Evolutionary conservation across 2,888 invertebrate species (phyloP).

Genomic region (Agrypnus murinus): DNA sequence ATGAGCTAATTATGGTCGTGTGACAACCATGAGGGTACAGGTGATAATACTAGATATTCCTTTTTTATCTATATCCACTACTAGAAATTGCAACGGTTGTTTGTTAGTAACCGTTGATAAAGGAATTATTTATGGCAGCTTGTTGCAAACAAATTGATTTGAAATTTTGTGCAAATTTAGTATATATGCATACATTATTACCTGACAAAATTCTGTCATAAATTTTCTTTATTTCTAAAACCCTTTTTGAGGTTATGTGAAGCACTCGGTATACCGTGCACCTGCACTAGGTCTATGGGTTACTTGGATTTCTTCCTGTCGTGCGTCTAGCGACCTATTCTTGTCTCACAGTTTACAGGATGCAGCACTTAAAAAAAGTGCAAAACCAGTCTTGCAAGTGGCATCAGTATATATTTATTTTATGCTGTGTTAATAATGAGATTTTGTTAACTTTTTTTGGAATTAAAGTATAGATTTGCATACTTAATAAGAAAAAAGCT

Average conservation of each 20-base stretch:
- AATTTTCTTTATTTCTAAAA: too few relatives aligned
- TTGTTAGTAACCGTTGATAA: conserved; percentile 17
- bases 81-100: conserved; percentile 42
- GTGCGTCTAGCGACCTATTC: conserved; percentile 27
- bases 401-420: neutral
- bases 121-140: neutral
- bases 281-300: conserved; percentile 60
- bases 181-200: too few relatives aligned
- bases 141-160: too few relatives aligned
- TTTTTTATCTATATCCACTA: conserved; percentile 39
- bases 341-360: conserved; percentile 33
- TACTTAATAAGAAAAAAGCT: conserved; percentile 3
- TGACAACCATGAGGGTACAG: conserved; percentile 60
- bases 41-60: conserved; percentile 57
- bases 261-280: conserved; percentile 19
- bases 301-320: conserved; percentile 55
- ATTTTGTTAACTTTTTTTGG: neutral
- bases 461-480: conserved; percentile 10
- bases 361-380: conserved; percentile 22
- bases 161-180: too few relatives aligned
- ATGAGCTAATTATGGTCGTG: conserved; percentile 60
- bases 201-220: neutral
- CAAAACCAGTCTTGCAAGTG: conserved; percentile 32
- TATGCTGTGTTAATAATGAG: neutral
- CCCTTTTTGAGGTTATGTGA: too few relatives aligned